Evolutionary conservation across 2,113 vertebrate species (phyloP).

Genomic region (Calcarius ornatus): DNA sequence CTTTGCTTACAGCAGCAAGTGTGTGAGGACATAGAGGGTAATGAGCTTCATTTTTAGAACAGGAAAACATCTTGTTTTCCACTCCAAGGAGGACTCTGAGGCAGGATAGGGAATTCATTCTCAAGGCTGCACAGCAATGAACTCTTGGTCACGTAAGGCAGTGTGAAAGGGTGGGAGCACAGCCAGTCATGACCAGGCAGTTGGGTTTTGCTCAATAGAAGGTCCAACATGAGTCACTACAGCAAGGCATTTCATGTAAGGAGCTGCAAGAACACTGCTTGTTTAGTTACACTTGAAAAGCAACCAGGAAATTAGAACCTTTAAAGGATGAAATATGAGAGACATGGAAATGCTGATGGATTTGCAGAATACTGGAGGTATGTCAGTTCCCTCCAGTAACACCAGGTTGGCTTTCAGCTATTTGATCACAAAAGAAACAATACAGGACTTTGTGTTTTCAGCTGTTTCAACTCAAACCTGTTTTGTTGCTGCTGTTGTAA

Average conservation of each 20-base stretch:
- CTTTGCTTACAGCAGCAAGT: neutral
- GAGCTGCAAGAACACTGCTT: neutral
- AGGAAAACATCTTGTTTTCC: neutral
- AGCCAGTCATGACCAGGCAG: neutral
- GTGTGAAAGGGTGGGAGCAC: neutral
- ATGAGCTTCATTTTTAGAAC: neutral
- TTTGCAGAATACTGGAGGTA: neutral
- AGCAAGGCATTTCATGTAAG: neutral
- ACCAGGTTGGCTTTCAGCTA: neutral
- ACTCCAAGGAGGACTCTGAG: neutral
- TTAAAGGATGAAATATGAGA: neutral
- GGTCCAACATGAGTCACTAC: neutral
- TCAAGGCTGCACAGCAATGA: neutral
- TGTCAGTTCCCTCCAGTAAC: neutral
- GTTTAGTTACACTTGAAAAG: neutral
- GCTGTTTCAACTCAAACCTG: neutral
- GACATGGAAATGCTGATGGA: neutral
- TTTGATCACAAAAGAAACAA: neutral
- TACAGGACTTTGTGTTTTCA: neutral
- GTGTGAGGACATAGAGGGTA: neutral
- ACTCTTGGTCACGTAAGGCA: neutral
- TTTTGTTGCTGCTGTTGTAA: neutral
- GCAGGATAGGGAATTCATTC: neutral
- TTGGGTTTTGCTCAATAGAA: neutral
- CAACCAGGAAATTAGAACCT: neutral